Base-by-base conservation (phyloP, 64 coral and sea anemone genomes). In the Hydrozoanthus tunicans region DNA sequence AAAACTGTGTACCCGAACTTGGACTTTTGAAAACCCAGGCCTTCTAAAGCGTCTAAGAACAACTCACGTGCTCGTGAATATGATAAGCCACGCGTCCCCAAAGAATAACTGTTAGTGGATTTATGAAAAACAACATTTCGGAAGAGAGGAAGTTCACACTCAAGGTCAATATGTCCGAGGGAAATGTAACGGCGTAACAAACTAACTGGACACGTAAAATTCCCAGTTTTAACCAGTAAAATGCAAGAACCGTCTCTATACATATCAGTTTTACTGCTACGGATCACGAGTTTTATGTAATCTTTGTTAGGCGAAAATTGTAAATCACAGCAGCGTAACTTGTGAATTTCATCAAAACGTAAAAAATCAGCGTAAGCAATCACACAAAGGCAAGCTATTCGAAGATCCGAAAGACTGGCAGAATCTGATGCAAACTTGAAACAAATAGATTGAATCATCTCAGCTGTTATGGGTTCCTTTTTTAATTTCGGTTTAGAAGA, bases 91-190 rank as follows among this genome's bases (percentile, higher is more conserved):
- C 26, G 52, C 32, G 63, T 79, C 58, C 89, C 89, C 15, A 90
- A 79, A 63, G 12, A 58, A 57, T 90, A 79, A 17, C 15, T 78
- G 51, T 53, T 54, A 74, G 14, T 78, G 79, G 76, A 90, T 90
- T 90, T 90, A 12, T 51, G 74, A 78, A 79, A 79, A 27, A 79
- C 63, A 90, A 90, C 71, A 66, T 90, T 90, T 54, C 89, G 70
- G 62, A 90, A 90, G n/a, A 90, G 79, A 10, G 58, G 58, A 43
- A 79, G 56, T 90, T 81, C 79, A 43, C 26, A 58, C 51, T 88
- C 73, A 65, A 73, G 20, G 84, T 73, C 54, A 23, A 73, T 56
- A 15, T 11, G 25, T 17, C 79, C 59, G 25, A 2, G 59, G 7
- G 55, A 17, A 59, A 62, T 81, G 59, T 43, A 24, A 58, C 56